Base-by-base conservation (phyloP, 1,140 invertebrate species). In the Neomicropteryx cornuta region DNA sequence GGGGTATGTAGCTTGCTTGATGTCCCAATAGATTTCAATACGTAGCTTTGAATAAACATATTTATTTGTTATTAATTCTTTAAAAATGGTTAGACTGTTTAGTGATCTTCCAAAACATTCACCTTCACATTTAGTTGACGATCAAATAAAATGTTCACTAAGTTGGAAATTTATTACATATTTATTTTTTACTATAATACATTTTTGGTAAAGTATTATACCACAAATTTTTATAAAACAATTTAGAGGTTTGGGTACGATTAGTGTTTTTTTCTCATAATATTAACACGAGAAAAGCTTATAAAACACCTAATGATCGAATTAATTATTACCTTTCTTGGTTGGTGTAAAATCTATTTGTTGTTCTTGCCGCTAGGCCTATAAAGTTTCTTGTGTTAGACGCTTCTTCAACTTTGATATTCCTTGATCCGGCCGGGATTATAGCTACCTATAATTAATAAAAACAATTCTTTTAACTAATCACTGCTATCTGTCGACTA, bases 301-400 rank as follows among this genome's bases (percentile, higher is more conserved):
- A n/a, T n/a, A n/a, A n/a, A n/a, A n/a, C n/a, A n/a, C n/a, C n/a
- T n/a, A n/a, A n/a, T n/a, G n/a, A n/a, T n/a, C n/a, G n/a, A n/a
- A n/a, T n/a, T 11, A 11, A 21, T 11, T 11, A 21, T 58, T 58
- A 87, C 83, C 81, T 72, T 52, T 86, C 78, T 40, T 87, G 87
- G 56, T 86, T 91, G 5, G 91, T 65, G 56, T 81, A 87, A 50
- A 83, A 87, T 43, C 79, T 75, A 29, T 74, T 75, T 1, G 76
- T 76, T 18, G 73, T 67, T 3, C 76, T 74, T 48, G 79, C 79
- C 4, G 75, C 77, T 21, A 92, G 76, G 8, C 83, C 81, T 36
- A 92, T 76, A 50, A 84, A 92, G 54, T 91, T 90, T 42, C 78
- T 78, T 8, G 84, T 83, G 44, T 81, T 82, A 4, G 75, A 77